Base-by-base conservation (phyloP, 1,140 invertebrate genomes). In the Calliopsis andreniformis region DNA sequence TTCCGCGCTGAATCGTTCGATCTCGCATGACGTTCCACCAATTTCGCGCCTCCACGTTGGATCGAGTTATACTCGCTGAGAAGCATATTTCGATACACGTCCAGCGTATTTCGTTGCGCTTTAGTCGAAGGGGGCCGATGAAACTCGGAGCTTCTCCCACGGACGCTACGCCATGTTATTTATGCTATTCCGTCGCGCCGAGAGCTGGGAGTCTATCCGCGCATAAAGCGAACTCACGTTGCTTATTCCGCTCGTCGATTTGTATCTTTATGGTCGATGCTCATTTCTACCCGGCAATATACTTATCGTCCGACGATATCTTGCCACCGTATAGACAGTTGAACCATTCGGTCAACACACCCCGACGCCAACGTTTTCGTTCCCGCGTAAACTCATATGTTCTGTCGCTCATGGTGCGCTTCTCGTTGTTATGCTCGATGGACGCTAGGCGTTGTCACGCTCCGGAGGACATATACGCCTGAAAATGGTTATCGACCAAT, bases 171-270 rank as follows among this genome's bases (percentile, higher is more conserved):
- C 53, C 35, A 25, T 4, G 35, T 62, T 77, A 78, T 77, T 64
- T 64, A 47, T 32, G 43, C 49, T 28, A 58, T 55, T 61, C 1
- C 59, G 12, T 4, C n/a, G 3, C 59, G 12, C 8, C n/a, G 3
- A 12, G 18, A 23, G 43, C 25, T 14, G 2, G 5, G 25, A 20
- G 51, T 30, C 25, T 25, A 51, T 51, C 18, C 39, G n/a, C 35
- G 53, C 28, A 45, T 45, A 51, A 56, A 62, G 58, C 43, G 10
- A 10, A n/a, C 5, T 55, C 25, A 2, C 28, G 64, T 30, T 20
- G 39, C 49, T 71, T 63, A 72, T 72, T 72, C 51, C 76, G n/a
- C n/a, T 55, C 68, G 42, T 59, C 79, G 76, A 79, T 80, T 62
- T 49, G 49, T 71, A 78, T 78, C 79, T 80, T 80, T 67, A 62